These are phyloP conservation scores for Drosophila pallidifrons DNA, from an alignment of 1,140 invertebrate genomes.

Conservation along the genomic window DNA sequence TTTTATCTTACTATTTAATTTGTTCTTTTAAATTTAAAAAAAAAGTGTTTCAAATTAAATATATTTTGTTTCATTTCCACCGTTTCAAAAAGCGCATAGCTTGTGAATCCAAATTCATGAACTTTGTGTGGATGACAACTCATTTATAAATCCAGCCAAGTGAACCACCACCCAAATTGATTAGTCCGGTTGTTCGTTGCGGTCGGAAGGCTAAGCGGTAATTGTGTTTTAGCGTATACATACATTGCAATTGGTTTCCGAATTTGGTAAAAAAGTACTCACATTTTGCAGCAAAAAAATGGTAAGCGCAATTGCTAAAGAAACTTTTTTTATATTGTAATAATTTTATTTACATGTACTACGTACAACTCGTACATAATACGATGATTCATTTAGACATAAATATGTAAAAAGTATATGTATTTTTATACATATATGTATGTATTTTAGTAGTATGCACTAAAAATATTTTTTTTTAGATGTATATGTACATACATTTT, in stretches of 20 bases:
- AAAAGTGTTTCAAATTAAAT: neutral
- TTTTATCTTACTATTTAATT: too few species aligned
- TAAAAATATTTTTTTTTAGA: conserved; percentile 53
- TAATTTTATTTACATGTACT: conserved; percentile 28
- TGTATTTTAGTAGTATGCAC: conserved; percentile 21
- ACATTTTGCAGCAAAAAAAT: conserved; percentile 43
- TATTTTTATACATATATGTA: conserved; percentile 51
- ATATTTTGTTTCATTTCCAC: conserved; percentile 1
- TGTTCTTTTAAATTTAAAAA: neutral
- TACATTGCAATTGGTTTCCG: conserved; percentile 53
- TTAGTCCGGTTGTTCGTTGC: conserved; percentile 70
- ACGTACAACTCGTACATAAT: conserved; percentile 20
- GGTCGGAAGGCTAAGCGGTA: conserved; percentile 67
- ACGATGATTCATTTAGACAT: conserved; percentile 42
- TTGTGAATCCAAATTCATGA: neutral
- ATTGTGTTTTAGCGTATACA: conserved; percentile 68
- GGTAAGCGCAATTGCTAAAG: conserved; percentile 23
- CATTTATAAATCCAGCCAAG: conserved; percentile 24
- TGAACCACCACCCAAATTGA: conserved; percentile 59
- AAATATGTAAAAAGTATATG: conserved; percentile 52
- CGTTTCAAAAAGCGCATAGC: neutral
- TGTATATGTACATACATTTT: conserved; percentile 42
- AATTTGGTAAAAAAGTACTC: conserved; percentile 60
- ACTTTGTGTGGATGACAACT: conserved; percentile 13
- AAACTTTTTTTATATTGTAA: conserved; percentile 20